phyloP scores from a whole-genome alignment of 2,888 invertebrate genomes.

The Leptothorax acervorum region DNA sequence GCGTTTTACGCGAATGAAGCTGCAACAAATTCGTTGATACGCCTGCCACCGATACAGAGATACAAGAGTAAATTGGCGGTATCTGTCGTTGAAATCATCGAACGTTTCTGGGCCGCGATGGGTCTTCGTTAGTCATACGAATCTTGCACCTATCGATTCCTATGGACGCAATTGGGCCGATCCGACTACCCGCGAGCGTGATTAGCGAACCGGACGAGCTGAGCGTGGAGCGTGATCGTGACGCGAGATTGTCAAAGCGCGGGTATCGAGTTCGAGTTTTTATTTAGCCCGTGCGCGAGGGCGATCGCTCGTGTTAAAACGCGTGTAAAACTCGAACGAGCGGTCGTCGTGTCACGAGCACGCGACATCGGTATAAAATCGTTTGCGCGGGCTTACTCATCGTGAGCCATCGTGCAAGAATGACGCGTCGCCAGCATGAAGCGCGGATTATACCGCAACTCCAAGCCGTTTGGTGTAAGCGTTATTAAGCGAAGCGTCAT shows the following conservation, averaged over 20 bases:
- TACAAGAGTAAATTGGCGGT: background rate
- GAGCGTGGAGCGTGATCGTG: conserved; percentile 16
- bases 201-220: conserved; percentile 26
- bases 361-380: conserved; percentile 30
- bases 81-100: background rate
- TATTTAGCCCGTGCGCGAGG: conserved; percentile 39
- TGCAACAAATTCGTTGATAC: background rate
- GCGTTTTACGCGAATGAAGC: background rate
- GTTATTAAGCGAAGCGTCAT: conserved; percentile 32
- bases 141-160: conserved; percentile 36
- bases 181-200: conserved; percentile 25
- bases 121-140: conserved; percentile 2
- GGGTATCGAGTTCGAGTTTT: conserved; percentile 43
- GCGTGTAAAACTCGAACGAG: conserved; percentile 4
- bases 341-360: conserved; percentile 26
- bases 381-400: conserved; percentile 36
- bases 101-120: background rate
- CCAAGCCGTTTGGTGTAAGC: background rate
- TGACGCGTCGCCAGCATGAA: conserved; percentile 25
- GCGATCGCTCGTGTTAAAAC: conserved; percentile 64
- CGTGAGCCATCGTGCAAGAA: conserved; percentile 30
- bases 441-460: conserved; percentile 21
- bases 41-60: background rate
- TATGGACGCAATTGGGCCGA: conserved; percentile 23
- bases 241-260: conserved; percentile 46